Evolutionary conservation across 35 echinoderm and acorn worm species (phyloP).

Genomic region (Chiridota heheva): DNA sequence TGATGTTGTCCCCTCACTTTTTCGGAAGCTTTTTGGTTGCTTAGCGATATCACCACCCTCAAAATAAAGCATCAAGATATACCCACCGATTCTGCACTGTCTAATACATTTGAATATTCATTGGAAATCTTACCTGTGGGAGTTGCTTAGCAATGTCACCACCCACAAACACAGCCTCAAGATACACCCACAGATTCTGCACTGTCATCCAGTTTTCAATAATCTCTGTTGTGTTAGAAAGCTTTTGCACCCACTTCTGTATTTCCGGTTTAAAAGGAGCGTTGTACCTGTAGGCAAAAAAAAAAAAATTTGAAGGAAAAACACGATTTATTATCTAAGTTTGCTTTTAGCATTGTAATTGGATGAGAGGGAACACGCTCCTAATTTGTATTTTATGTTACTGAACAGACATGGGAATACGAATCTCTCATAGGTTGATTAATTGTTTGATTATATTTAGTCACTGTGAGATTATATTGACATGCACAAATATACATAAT

Average conservation of each 20-base stretch:
- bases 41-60: too few species aligned
- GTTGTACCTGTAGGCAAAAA: slow-evolving; percentile 68
- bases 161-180: slow-evolving; percentile 98
- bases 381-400: not conserved
- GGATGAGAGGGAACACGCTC: too few species aligned
- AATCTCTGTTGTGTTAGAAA: slow-evolving; percentile 97
- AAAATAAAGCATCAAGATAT: too few species aligned
- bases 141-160: slow-evolving; percentile 98
- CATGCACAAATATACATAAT: too few species aligned
- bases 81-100: too few species aligned
- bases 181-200: slow-evolving; percentile 98
- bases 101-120: too few species aligned
- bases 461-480: too few species aligned
- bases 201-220: slow-evolving; percentile 99
- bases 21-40: too few species aligned
- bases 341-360: too few species aligned
- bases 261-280: slow-evolving; percentile 98
- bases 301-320: not conserved
- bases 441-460: too few species aligned
- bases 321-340: not conserved
- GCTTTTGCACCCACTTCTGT: slow-evolving; percentile 98
- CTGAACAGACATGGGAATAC: not conserved
- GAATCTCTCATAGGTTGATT: not conserved
- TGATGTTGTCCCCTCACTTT: too few species aligned
- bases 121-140: slow-evolving; percentile 75